A percentile compares a stretch with the other conserved stretches of the same genome.
phyloP scores from a whole-genome alignment of 2,888 invertebrate genomes.

The Fragum sueziense region DNA sequence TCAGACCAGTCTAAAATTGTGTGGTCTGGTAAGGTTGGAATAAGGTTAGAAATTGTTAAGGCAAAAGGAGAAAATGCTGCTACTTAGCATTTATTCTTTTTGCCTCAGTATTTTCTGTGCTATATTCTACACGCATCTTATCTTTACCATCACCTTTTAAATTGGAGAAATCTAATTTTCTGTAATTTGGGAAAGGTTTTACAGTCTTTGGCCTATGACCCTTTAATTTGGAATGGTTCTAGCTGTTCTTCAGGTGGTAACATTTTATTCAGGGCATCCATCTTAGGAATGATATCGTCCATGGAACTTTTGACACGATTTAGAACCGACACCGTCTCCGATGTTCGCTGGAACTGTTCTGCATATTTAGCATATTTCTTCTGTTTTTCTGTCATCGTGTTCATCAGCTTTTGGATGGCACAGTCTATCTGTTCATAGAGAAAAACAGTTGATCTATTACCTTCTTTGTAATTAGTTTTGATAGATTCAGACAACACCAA shows the following conservation, averaged over 20 bases:
- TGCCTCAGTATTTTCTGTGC: too few relatives aligned
- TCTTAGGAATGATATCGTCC: slow-evolving; percentile 92
- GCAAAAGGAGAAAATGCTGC: too few relatives aligned
- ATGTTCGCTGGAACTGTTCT: slow-evolving; percentile 91
- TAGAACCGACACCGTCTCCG: slow-evolving; percentile 92
- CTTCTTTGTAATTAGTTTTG: too few relatives aligned
- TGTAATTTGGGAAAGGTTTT: too few relatives aligned
- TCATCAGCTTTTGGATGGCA: slow-evolving; percentile 88
- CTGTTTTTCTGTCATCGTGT: slow-evolving; percentile 90
- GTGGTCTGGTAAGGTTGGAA: background rate
- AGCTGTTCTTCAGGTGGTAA: slow-evolving; percentile 92
- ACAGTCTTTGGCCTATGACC: too few relatives aligned
- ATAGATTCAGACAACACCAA: too few relatives aligned
- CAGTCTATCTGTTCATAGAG: slow-evolving; percentile 86
- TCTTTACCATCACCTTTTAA: too few relatives aligned
- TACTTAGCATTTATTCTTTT: too few relatives aligned
- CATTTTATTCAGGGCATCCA: slow-evolving; percentile 92
- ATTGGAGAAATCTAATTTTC: too few relatives aligned
- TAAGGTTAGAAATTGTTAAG: too few relatives aligned
- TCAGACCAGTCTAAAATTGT: background rate
- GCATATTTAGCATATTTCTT: slow-evolving; percentile 92
- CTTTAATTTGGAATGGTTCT: slow-evolving; percentile 87
- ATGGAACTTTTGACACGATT: slow-evolving; percentile 91
- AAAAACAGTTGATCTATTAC: background rate
- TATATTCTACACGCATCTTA: too few relatives aligned